Evolutionary conservation across 1,140 invertebrate genomes (phyloP).

Genomic region (Plectus sambesii): DNA sequence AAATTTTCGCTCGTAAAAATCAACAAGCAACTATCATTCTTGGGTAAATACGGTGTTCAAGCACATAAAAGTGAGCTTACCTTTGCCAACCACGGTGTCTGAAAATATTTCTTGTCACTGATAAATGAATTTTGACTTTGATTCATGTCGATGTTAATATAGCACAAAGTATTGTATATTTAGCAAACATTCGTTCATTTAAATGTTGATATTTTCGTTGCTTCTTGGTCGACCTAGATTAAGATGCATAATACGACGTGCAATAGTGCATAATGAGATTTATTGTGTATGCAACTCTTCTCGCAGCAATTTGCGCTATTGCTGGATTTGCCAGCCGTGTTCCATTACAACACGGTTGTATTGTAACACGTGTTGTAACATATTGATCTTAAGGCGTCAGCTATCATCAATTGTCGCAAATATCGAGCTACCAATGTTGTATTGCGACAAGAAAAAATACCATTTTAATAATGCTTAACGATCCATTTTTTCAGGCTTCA

Average conservation of each 20-base stretch:
- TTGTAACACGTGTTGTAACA: background rate
- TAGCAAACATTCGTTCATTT: no score
- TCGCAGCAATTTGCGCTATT: background rate
- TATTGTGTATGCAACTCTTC: no score
- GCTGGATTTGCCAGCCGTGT: conserved; percentile 1
- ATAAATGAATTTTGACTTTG: no score
- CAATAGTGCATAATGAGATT: no score
- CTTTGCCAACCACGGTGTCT: no score
- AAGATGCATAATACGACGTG: no score
- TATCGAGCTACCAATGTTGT: background rate
- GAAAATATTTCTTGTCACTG: no score
- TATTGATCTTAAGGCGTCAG: background rate
- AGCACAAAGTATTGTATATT: no score
- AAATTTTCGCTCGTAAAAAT: background rate
- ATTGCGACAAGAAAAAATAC: background rate
- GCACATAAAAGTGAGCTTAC: conserved; percentile 4
- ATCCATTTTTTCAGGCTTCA: conserved; percentile 30
- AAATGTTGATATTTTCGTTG: no score
- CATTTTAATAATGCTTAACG: background rate
- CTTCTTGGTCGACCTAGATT: no score
- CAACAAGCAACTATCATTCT: conserved; percentile 1
- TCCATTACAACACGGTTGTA: background rate
- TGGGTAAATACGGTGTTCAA: conserved; percentile 1
- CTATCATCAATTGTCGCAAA: background rate
- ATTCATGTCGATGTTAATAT: no score